Evolutionary conservation across 2,888 invertebrate species (phyloP).

Genomic region (Cyrtodaria siliqua): DNA sequence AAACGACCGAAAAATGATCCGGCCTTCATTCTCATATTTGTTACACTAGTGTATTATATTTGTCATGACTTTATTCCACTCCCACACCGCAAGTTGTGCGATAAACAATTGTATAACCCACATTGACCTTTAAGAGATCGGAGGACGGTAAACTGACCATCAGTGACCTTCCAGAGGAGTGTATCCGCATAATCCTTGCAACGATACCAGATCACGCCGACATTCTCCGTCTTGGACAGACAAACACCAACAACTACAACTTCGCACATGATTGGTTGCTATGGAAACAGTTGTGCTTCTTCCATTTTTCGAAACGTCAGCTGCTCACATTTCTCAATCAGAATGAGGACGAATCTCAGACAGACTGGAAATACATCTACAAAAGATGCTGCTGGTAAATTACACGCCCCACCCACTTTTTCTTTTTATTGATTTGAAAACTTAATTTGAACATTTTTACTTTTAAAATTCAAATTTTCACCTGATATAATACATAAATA

Average conservation of each 20-base stretch:
- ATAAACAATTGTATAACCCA: too few species aligned
- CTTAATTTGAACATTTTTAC: too few species aligned
- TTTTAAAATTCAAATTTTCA: too few species aligned
- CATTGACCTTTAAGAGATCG: slow-evolving; percentile 90
- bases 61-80: too few species aligned
- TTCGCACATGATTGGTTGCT: slow-evolving; percentile 95
- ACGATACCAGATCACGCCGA: slow-evolving; percentile 97
- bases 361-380: slow-evolving; percentile 95
- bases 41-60: too few species aligned
- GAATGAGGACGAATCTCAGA: slow-evolving; percentile 83
- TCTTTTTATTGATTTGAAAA: too few species aligned
- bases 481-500: too few species aligned
- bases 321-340: slow-evolving; percentile 86
- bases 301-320: slow-evolving; percentile 96
- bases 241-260: slow-evolving; percentile 87
- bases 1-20: too few species aligned
- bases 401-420: too few species aligned
- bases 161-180: slow-evolving; percentile 95
- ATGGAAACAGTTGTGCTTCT: slow-evolving; percentile 96
- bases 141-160: slow-evolving; percentile 90
- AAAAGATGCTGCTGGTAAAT: slow-evolving; percentile 94
- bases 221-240: slow-evolving; percentile 89
- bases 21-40: too few species aligned
- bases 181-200: slow-evolving; percentile 95
- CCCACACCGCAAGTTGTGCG: too few species aligned